phyloP scores from a whole-genome alignment of 2,888 invertebrate genomes.

The Cephus rjabovi region DNA sequence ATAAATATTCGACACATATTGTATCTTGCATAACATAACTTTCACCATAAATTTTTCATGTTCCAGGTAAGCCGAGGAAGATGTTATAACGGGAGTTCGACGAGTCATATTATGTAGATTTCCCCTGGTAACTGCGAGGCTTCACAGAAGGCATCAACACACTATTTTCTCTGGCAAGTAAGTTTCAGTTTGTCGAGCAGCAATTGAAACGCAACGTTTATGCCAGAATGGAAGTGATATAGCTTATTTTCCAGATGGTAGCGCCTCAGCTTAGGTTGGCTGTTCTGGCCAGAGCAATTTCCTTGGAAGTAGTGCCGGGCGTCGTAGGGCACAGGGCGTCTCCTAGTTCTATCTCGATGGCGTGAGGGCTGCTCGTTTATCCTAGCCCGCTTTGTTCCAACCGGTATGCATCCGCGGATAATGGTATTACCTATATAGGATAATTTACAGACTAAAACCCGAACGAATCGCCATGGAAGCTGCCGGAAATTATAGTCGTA shows the following conservation, averaged over 20 bases:
- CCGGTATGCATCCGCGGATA: slow-evolving; percentile 30
- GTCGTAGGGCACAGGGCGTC: background rate
- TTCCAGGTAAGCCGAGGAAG: background rate
- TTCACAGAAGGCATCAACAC: background rate
- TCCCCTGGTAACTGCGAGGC: background rate
- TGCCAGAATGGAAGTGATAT: background rate
- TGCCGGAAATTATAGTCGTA: slow-evolving; percentile 8
- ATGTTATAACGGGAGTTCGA: background rate
- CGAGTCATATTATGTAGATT: background rate
- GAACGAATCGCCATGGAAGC: slow-evolving; percentile 27
- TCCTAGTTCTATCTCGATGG: slow-evolving; percentile 17
- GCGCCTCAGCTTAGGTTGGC: background rate
- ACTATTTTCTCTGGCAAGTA: background rate
- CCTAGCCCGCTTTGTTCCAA: slow-evolving; percentile 39
- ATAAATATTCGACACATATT: background rate
- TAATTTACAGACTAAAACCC: slow-evolving; percentile 35
- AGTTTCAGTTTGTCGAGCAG: background rate
- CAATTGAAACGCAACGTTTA: background rate
- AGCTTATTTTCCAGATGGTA: background rate
- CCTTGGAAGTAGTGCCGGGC: slow-evolving; percentile 16
- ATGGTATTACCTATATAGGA: slow-evolving; percentile 33
- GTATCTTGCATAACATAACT: background rate
- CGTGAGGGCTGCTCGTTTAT: slow-evolving; percentile 39
- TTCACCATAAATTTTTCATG: background rate
- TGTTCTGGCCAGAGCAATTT: slow-evolving; percentile 22